These are phyloP conservation scores for Circaetus gallicus DNA, from an alignment of 2,113 vertebrate genomes.

Conservation along the genomic window DNA sequence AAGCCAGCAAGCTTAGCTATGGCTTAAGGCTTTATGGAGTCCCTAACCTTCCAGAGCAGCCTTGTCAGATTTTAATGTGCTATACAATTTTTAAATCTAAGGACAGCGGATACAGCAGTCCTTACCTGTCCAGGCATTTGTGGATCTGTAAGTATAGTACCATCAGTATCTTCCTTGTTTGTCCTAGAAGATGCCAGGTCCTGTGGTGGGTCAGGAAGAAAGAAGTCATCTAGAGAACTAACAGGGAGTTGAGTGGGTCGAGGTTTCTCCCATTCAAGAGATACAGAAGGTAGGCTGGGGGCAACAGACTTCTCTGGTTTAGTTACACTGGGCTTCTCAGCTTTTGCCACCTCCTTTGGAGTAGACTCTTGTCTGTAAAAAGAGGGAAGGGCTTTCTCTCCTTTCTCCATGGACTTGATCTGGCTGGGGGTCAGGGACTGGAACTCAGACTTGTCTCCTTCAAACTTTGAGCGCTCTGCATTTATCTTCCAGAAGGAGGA, in stretches of 20 bases:
- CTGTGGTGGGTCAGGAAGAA: conserved; percentile 63
- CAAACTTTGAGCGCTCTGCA: conserved; percentile 87
- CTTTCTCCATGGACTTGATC: conserved; percentile 97
- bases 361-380: conserved; percentile 83
- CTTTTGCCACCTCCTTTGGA: conserved; percentile 68
- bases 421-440: conserved; percentile 94
- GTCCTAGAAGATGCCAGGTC: conserved; percentile 27
- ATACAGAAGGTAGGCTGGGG: conserved; percentile 48
- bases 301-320: conserved; percentile 59
- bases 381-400: conserved; percentile 87
- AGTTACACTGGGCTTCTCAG: conserved; percentile 71
- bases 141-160: conserved; percentile 51
- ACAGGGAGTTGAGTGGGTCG: conserved; percentile 74
- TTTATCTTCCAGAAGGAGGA: conserved; percentile 94
- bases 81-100: background rate
- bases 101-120: background rate
- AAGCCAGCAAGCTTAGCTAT: background rate
- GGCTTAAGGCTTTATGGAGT: background rate
- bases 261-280: conserved; percentile 77
- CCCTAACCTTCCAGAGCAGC: background rate
- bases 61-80: background rate
- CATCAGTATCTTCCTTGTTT: conserved; percentile 59
- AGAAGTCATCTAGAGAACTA: conserved; percentile 73
- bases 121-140: conserved; percentile 83
- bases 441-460: conserved; percentile 87